These are phyloP conservation scores for Sturnira hondurensis DNA, from an alignment of 2,113 vertebrate species.

Conservation along the genomic window DNA sequence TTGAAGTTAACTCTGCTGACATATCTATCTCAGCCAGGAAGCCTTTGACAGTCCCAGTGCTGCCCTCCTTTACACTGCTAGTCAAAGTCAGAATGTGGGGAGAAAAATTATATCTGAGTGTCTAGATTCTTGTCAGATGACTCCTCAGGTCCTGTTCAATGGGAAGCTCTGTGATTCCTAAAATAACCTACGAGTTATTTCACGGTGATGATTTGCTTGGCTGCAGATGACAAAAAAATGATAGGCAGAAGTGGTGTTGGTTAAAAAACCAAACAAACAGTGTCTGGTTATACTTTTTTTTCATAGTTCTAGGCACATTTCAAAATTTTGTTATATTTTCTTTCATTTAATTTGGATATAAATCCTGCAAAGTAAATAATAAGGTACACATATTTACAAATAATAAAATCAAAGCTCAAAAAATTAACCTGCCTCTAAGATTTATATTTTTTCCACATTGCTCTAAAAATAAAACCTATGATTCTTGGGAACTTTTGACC, in stretches of 20 bases:
- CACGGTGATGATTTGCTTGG: neutral
- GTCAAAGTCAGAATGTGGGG: neutral
- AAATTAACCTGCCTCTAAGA: neutral
- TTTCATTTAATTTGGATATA: neutral
- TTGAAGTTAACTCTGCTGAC: slow-evolving; percentile 31
- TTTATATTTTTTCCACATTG: neutral
- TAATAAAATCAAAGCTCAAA: neutral
- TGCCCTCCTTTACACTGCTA: neutral
- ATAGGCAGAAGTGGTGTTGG: neutral
- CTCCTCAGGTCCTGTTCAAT: neutral
- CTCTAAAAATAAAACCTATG: neutral
- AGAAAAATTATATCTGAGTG: neutral
- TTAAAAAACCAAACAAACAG: neutral
- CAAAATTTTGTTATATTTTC: neutral
- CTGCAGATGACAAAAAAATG: neutral
- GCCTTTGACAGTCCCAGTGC: neutral
- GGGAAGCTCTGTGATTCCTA: neutral
- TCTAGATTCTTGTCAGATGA: neutral
- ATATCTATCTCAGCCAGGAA: slow-evolving; percentile 59
- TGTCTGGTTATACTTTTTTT: neutral
- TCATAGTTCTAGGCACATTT: neutral
- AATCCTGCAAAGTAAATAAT: neutral
- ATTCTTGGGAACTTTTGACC: neutral
- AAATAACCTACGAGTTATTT: neutral
- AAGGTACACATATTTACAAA: neutral